phyloP scores from a whole-genome alignment of 2,888 invertebrate genomes.

The Odontocolon sp. region DNA sequence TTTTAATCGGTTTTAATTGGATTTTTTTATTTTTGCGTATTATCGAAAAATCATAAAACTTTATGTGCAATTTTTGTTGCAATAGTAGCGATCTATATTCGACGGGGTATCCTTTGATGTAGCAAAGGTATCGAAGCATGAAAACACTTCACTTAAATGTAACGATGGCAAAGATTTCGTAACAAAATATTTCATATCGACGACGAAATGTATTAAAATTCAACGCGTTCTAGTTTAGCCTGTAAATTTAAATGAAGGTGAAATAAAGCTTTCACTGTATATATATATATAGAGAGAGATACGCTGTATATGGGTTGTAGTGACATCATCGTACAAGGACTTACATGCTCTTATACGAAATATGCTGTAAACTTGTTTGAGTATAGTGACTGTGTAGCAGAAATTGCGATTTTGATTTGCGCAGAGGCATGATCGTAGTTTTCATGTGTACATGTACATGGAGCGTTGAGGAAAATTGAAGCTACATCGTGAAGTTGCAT shows the following conservation, averaged over 20 bases:
- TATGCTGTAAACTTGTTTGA: not conserved
- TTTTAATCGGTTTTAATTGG: not conserved
- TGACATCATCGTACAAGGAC: not conserved
- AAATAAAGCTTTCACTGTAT: too few relatives aligned
- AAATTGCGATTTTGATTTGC: conserved; percentile 16
- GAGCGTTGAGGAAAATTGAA: conserved; percentile 16
- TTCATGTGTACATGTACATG: not conserved
- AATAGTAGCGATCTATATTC: not conserved
- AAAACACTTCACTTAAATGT: too few relatives aligned
- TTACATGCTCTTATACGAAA: not conserved
- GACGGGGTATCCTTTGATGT: too few relatives aligned
- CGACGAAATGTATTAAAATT: too few relatives aligned
- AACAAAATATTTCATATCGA: too few relatives aligned
- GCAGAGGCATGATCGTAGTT: not conserved
- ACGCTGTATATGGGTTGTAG: not conserved
- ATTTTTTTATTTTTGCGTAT: conserved; percentile 39
- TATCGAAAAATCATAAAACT: conserved; percentile 52
- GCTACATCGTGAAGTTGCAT: conserved; percentile 21
- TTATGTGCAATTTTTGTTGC: too few relatives aligned
- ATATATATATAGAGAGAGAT: too few relatives aligned
- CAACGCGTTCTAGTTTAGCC: too few relatives aligned
- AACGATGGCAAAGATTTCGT: too few relatives aligned
- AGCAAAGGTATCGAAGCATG: too few relatives aligned
- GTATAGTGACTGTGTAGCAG: not conserved
- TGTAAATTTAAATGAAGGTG: too few relatives aligned